Conservation (phyloP, 2,113 vertebrate genomes). For the Microtus richardsoni region DNA sequence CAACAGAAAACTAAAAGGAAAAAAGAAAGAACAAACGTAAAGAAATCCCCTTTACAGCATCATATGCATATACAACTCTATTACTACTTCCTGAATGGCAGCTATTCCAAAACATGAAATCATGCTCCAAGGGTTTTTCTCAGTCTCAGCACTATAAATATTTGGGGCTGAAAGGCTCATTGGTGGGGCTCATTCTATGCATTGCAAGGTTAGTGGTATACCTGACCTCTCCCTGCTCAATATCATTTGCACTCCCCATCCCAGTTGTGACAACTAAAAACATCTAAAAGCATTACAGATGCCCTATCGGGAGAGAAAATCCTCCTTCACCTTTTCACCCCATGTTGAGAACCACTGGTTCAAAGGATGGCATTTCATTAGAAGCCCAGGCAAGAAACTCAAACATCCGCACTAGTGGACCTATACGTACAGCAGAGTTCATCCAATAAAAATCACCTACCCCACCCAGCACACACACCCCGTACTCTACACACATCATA, state of each 20-base stretch:
- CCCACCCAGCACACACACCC: background rate
- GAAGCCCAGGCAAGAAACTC: background rate
- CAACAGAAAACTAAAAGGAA: background rate
- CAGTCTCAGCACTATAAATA: background rate
- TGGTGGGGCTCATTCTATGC: background rate
- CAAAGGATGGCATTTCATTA: background rate
- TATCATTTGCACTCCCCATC: background rate
- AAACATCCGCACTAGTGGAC: background rate
- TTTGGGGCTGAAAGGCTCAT: background rate
- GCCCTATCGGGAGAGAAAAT: background rate
- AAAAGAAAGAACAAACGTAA: background rate
- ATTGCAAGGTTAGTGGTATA: background rate
- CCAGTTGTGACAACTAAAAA: background rate
- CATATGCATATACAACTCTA: background rate
- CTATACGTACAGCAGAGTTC: background rate
- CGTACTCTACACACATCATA: background rate
- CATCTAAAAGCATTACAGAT: slow-evolving; percentile 1
- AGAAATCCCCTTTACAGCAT: background rate
- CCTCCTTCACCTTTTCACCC: background rate
- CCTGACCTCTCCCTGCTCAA: background rate
- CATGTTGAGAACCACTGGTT: background rate
- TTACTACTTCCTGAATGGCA: background rate
- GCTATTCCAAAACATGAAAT: background rate
- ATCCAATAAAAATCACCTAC: background rate
- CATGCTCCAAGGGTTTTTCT: background rate